Conservation (phyloP, 2,113 vertebrate species). For the Acanthisitta chloris region DNA sequence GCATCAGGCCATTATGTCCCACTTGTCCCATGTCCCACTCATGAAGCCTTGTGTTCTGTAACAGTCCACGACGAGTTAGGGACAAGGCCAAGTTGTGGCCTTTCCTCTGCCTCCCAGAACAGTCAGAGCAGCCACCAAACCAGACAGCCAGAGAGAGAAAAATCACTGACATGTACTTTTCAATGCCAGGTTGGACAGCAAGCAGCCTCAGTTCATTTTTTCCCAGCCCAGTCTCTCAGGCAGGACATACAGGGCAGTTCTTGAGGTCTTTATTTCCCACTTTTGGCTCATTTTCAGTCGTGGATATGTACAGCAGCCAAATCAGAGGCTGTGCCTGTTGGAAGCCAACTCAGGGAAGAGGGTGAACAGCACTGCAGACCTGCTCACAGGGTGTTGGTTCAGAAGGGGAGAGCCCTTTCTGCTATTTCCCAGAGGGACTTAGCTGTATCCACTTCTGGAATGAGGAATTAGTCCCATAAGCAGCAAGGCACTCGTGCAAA, state of each 20-base stretch:
- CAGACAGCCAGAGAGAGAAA: neutral
- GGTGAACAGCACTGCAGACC: neutral
- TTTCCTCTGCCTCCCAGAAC: neutral
- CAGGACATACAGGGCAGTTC: neutral
- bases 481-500: neutral
- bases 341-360: neutral
- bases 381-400: neutral
- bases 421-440: neutral
- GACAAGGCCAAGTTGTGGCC: neutral
- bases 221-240: neutral
- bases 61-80: neutral
- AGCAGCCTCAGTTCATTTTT: neutral
- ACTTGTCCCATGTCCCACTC: rapidly evolving
- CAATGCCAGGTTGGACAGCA: neutral
- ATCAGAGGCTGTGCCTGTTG: neutral
- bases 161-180: neutral
- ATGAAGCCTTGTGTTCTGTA: neutral
- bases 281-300: neutral
- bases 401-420: neutral
- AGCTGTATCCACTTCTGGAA: neutral
- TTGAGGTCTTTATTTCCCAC: neutral
- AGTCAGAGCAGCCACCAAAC: neutral
- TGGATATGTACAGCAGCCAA: neutral
- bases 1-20: neutral
- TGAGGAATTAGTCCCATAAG: neutral